These are phyloP conservation scores for Caprella mutica DNA, from an alignment of 2,888 invertebrate species.

Conservation along the genomic window DNA sequence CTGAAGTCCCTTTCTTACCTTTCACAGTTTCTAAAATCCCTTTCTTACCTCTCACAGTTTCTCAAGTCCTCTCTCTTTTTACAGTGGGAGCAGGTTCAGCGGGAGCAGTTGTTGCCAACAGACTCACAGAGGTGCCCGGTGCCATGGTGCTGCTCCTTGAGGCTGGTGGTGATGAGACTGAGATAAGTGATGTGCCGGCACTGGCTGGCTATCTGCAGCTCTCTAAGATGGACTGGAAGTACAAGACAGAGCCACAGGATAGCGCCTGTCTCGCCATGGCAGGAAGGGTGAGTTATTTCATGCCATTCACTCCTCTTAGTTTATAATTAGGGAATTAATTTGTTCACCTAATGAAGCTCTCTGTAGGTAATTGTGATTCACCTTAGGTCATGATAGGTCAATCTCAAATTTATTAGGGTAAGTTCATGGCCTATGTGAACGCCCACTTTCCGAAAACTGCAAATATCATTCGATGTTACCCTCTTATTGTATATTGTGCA, in stretches of 20 bases:
- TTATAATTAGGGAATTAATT: no score
- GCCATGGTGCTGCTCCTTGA: conserved; percentile 66
- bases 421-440: no score
- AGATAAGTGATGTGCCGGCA: conserved; percentile 76
- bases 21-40: no score
- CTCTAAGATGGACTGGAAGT: conserved; percentile 81
- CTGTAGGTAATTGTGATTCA: no score
- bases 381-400: no score
- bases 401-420: no score
- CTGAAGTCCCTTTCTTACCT: no score
- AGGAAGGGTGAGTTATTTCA: conserved; percentile 18
- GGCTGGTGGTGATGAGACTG: conserved; percentile 81
- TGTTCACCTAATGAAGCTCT: no score
- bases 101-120: conserved; percentile 72
- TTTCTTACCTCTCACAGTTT: no score
- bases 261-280: conserved; percentile 33
- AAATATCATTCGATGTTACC: no score
- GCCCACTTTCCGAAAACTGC: no score
- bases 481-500: no score
- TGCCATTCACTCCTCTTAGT: not conserved
- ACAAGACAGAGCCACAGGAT: conserved; percentile 78
- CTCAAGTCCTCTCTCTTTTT: not conserved
- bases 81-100: conserved; percentile 72
- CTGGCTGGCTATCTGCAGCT: conserved; percentile 76
- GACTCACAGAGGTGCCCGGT: conserved; percentile 57